A percentile compares a stretch with the other conserved stretches of the same genome.
phyloP scores from a whole-genome alignment of 2,113 vertebrate genomes.

The Gallinago media region DNA sequence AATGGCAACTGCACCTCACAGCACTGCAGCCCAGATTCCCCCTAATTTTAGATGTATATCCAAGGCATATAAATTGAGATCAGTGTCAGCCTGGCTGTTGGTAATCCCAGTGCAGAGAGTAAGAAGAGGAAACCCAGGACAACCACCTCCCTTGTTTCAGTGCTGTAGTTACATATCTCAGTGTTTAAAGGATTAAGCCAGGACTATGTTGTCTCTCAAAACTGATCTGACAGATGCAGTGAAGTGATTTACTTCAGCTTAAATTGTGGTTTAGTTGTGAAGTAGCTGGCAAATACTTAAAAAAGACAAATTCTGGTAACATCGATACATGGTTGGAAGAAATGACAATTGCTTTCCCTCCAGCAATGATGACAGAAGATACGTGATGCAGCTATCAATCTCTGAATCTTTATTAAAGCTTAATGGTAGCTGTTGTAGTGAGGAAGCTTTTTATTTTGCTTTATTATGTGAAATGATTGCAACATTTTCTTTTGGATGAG shows the following conservation, averaged over 20 bases:
- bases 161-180: not conserved
- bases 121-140: slow-evolving; percentile 4
- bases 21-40: not conserved
- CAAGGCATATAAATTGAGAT: not conserved
- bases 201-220: slow-evolving; percentile 39
- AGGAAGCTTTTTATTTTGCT: not conserved
- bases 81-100: not conserved
- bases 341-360: not conserved
- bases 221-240: slow-evolving; percentile 15
- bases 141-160: not conserved
- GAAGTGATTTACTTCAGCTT: slow-evolving; percentile 41
- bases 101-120: not conserved
- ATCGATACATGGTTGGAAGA: not conserved
- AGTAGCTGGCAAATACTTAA: slow-evolving; percentile 26
- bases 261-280: slow-evolving; percentile 24
- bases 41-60: slow-evolving; percentile 4
- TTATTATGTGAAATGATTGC: not conserved
- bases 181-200: slow-evolving; percentile 32
- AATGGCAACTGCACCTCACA: not conserved
- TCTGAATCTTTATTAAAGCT: slow-evolving; percentile 17
- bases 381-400: not conserved
- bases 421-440: not conserved
- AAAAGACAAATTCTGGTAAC: not conserved
- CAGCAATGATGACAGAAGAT: not conserved
- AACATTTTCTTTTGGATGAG: not conserved